Conservation (phyloP, 1,140 invertebrate species). For the Saccostrea glomerata region DNA sequence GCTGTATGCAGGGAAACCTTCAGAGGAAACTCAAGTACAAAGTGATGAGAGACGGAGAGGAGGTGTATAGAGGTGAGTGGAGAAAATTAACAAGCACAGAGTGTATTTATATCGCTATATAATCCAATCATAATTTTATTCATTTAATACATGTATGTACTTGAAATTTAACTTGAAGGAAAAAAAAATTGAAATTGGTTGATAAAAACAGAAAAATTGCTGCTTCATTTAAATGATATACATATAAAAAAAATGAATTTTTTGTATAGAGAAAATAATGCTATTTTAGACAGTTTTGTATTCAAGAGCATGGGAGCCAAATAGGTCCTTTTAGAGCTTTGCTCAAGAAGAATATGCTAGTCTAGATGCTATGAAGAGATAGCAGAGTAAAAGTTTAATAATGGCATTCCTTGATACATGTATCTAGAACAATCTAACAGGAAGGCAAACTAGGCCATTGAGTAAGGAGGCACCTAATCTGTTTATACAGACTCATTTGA, state of each 20-base stretch:
- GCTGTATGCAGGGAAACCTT: constrained; percentile 89
- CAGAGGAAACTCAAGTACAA: constrained; percentile 85
- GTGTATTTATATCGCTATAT: neutral
- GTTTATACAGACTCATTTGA: too few relatives aligned
- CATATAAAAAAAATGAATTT: neutral
- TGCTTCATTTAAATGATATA: too few relatives aligned
- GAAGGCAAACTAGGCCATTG: too few relatives aligned
- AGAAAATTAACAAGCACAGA: constrained; percentile 78
- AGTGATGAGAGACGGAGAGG: constrained; percentile 85
- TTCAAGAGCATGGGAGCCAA: neutral
- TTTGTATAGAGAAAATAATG: neutral
- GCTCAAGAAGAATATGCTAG: too few relatives aligned
- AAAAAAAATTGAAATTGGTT: neutral
- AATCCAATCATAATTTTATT: neutral
- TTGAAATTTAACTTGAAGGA: neutral
- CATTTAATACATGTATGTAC: neutral
- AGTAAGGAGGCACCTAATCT: too few relatives aligned
- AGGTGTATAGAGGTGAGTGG: constrained; percentile 86
- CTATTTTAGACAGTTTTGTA: neutral
- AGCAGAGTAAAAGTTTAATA: too few relatives aligned
- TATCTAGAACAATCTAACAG: too few relatives aligned
- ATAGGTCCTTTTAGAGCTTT: too few relatives aligned
- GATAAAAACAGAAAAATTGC: too few relatives aligned
- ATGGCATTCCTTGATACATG: too few relatives aligned
- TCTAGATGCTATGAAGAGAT: too few relatives aligned